phyloP scores from a whole-genome alignment of 2,888 invertebrate genomes.

The Caenorhabditis doughertyi region DNA sequence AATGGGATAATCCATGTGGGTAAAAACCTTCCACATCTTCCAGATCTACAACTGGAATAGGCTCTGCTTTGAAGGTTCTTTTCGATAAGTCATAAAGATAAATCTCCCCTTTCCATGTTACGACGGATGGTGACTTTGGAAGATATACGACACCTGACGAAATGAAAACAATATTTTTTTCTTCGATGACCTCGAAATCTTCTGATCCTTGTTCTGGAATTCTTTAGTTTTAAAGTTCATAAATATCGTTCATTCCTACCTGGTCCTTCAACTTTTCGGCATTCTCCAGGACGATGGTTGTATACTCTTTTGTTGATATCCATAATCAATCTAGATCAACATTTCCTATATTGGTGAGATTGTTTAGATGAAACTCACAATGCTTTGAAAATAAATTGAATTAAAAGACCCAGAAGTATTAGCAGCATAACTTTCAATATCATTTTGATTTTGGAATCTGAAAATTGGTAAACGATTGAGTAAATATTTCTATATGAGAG shows the following conservation, averaged over 20 bases:
- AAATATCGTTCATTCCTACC: slow-evolving; percentile 3
- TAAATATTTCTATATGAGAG: too few relatives aligned
- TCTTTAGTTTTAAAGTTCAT: not conserved
- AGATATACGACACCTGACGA: slow-evolving; percentile 72
- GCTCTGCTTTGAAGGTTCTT: slow-evolving; percentile 31
- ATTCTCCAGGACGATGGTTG: slow-evolving; percentile 56
- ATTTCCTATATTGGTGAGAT: not conserved
- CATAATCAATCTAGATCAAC: slow-evolving; percentile 38
- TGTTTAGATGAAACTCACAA: slow-evolving; percentile 21
- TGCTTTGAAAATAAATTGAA: slow-evolving; percentile 35
- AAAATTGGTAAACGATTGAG: not conserved
- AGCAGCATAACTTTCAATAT: slow-evolving; percentile 11
- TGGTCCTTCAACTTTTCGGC: slow-evolving; percentile 49
- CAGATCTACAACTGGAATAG: slow-evolving; percentile 32
- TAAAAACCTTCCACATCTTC: slow-evolving; percentile 65
- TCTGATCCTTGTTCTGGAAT: slow-evolving; percentile 72
- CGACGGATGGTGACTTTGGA: slow-evolving; percentile 8
- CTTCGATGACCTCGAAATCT: slow-evolving; percentile 70
- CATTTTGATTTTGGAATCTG: slow-evolving; percentile 10
- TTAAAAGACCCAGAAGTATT: not conserved
- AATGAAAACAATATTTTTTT: slow-evolving; percentile 67
- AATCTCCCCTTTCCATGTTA: slow-evolving; percentile 65
- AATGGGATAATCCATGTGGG: slow-evolving; percentile 72
- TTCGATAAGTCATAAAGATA: slow-evolving; percentile 70
- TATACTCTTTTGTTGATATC: slow-evolving; percentile 58